These are phyloP conservation scores for Subanguina moxae DNA, from an alignment of 1,140 invertebrate genomes.

Conservation along the genomic window DNA sequence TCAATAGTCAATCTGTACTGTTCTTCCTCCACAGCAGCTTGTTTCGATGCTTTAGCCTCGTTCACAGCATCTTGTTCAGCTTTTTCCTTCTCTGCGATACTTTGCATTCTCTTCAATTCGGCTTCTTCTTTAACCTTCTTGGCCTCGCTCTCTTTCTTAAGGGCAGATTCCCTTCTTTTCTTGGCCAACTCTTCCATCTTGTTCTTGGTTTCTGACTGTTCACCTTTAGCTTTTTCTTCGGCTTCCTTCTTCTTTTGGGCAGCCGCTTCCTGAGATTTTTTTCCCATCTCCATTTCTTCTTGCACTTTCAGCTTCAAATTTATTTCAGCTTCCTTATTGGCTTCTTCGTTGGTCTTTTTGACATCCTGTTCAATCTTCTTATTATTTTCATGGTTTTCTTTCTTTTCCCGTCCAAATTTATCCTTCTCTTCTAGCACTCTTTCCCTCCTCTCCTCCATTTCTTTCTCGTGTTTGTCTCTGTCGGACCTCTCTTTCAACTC, in stretches of 20 bases:
- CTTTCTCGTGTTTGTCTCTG: neutral
- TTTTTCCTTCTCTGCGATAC: constrained; percentile 1
- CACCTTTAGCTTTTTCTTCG: constrained; percentile 18
- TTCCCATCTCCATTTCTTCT: constrained; percentile 4
- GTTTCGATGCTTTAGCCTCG: constrained; percentile 9
- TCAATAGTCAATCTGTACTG: neutral
- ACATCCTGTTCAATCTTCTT: neutral
- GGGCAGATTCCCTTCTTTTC: constrained; percentile 21
- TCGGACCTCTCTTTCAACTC: neutral
- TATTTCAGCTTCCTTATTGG: constrained; percentile 7
- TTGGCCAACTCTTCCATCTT: constrained; percentile 11
- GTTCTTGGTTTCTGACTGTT: constrained; percentile 12
- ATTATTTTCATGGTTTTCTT: neutral
- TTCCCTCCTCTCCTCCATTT: constrained; percentile 2
- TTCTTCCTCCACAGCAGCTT: neutral
- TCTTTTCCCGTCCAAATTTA: neutral
- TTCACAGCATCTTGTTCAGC: constrained; percentile 6
- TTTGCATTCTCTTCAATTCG: constrained; percentile 14
- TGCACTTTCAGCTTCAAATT: too few species aligned
- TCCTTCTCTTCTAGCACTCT: neutral
- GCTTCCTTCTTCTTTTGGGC: constrained; percentile 13
- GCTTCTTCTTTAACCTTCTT: constrained; percentile 17
- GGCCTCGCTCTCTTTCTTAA: constrained; percentile 12
- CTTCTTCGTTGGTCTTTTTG: constrained; percentile 12
- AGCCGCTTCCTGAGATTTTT: constrained; percentile 14